phyloP scores from a whole-genome alignment of 2,797 vertebrate genomes.

The Heteromormyrus szaboi region DNA sequence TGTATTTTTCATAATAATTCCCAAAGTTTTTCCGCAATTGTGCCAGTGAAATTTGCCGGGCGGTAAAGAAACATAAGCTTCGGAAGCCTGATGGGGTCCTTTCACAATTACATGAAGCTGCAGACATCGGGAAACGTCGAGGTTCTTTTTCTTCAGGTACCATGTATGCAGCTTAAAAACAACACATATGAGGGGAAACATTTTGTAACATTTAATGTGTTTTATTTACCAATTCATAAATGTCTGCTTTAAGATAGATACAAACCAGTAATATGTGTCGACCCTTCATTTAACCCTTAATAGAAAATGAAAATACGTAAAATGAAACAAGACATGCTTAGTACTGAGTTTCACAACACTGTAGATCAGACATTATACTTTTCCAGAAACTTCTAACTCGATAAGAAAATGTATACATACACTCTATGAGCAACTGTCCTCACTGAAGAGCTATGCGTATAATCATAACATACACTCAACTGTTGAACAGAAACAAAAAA shows the following conservation, averaged over 20 bases:
- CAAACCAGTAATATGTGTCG: neutral
- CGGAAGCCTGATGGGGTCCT: neutral
- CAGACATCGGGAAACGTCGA: slow-evolving; percentile 39
- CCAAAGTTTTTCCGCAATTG: neutral
- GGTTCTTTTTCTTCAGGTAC: slow-evolving; percentile 25
- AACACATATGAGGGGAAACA: neutral
- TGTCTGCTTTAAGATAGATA: neutral
- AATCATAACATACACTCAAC: neutral
- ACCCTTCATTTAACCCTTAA: slow-evolving; percentile 1
- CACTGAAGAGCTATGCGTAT: neutral
- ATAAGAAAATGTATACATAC: slow-evolving; percentile 11
- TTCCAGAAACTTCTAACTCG: neutral
- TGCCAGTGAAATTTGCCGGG: neutral
- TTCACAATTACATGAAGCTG: slow-evolving; percentile 52
- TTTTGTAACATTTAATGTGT: neutral
- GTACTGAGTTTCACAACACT: slow-evolving; percentile 4
- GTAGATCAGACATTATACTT: neutral
- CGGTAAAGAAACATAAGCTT: neutral
- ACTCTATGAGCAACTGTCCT: neutral
- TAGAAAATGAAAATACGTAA: neutral
- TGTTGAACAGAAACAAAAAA: slow-evolving; percentile 10
- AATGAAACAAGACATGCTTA: slow-evolving; percentile 4
- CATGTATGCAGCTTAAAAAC: neutral
- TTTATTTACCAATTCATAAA: slow-evolving; percentile 8
- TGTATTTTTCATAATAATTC: neutral